phyloP scores from a whole-genome alignment of 2,888 invertebrate genomes.

The Drosophila prolongata region DNA sequence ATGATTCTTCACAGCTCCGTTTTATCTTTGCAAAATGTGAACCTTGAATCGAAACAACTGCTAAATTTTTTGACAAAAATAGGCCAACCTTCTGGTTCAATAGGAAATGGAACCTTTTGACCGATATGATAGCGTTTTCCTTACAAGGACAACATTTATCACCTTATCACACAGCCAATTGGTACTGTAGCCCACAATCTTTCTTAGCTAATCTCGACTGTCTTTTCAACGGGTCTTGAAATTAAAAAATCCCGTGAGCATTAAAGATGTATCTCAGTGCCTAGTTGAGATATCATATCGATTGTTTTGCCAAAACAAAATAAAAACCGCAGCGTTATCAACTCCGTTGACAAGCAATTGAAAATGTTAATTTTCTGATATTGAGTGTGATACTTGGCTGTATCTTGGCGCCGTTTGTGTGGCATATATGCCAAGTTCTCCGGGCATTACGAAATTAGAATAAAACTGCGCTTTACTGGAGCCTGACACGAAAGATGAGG shows the following conservation, averaged over 20 bases:
- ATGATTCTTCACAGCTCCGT: slow-evolving; percentile 23
- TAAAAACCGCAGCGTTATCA: slow-evolving; percentile 57
- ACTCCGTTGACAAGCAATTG: slow-evolving; percentile 55
- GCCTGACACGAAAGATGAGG: slow-evolving; percentile 48
- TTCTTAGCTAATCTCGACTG: slow-evolving; percentile 51
- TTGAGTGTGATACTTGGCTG: background rate
- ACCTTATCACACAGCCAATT: background rate
- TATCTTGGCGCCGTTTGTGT: slow-evolving; percentile 35
- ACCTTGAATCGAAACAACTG: slow-evolving; percentile 17
- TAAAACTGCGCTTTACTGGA: slow-evolving; percentile 61
- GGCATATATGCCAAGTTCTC: slow-evolving; percentile 65
- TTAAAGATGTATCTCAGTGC: slow-evolving; percentile 20
- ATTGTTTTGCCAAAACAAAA: slow-evolving; percentile 47
- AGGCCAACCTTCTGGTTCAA: slow-evolving; percentile 27
- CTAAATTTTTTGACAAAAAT: slow-evolving; percentile 33
- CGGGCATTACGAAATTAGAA: slow-evolving; percentile 68
- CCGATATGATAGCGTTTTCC: slow-evolving; percentile 46
- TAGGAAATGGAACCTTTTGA: slow-evolving; percentile 34
- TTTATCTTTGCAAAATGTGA: slow-evolving; percentile 20
- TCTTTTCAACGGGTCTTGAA: slow-evolving; percentile 32
- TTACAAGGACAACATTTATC: slow-evolving; percentile 55
- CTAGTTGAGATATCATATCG: slow-evolving; percentile 31
- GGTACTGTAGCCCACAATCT: slow-evolving; percentile 26
- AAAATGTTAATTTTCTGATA: slow-evolving; percentile 76
- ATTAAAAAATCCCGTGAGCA: slow-evolving; percentile 40